Evolutionary conservation across 1,140 invertebrate species (phyloP).

Genomic region (Hyposmocoma kahamanoa): DNA sequence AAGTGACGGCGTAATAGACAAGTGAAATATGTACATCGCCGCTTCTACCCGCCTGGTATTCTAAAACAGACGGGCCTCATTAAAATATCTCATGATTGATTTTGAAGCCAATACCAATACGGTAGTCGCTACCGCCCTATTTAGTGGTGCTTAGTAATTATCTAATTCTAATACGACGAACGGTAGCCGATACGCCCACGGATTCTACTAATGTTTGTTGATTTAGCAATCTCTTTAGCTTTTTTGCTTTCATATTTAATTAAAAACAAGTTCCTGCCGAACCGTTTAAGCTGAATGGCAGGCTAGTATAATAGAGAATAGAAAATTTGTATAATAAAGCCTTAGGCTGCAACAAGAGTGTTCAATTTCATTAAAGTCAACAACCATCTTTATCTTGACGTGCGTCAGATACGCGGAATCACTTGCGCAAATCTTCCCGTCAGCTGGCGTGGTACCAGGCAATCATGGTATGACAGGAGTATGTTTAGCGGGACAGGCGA

Average conservation of each 20-base stretch:
- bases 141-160: conserved; percentile 1
- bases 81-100: conserved; percentile 53
- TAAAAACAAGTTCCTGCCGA: too few species aligned
- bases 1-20: conserved; percentile 34
- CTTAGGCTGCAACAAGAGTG: too few species aligned
- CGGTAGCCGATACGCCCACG: neutral
- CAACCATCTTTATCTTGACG: neutral
- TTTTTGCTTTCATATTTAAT: too few species aligned
- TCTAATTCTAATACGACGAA: neutral
- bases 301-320: too few species aligned
- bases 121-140: conserved; percentile 51
- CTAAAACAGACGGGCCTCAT: conserved; percentile 37
- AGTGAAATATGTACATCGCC: conserved; percentile 17
- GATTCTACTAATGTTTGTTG: too few species aligned
- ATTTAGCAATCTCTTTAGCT: too few species aligned
- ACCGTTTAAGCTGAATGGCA: too few species aligned
- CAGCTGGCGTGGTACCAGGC: conserved; percentile 21
- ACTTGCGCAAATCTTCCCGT: conserved; percentile 12
- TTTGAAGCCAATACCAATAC: conserved; percentile 40
- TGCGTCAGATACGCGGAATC: neutral
- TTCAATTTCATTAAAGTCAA: conserved; percentile 2
- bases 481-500: conserved; percentile 35
- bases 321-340: too few species aligned
- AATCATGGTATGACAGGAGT: conserved; percentile 45
- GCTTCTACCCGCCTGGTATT: conserved; percentile 27